These are phyloP conservation scores for Desmodus rotundus DNA, from an alignment of 2,113 vertebrate species.

Conservation along the genomic window DNA sequence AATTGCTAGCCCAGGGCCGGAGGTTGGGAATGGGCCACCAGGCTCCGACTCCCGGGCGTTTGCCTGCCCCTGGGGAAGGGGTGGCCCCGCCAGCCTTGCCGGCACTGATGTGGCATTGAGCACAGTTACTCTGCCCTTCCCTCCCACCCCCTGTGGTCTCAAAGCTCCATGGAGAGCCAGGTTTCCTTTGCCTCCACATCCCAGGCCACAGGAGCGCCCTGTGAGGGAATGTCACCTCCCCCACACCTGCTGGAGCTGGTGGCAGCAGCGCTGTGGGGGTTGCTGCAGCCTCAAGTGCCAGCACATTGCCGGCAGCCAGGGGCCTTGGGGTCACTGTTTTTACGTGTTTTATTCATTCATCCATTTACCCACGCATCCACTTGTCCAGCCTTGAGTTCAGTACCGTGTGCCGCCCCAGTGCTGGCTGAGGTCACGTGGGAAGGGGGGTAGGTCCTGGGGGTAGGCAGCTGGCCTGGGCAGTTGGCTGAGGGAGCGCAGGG, in stretches of 20 bases:
- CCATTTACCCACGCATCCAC: background rate
- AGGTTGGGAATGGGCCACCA: background rate
- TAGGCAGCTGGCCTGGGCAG: background rate
- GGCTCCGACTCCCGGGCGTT: fast-evolving
- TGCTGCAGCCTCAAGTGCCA: background rate
- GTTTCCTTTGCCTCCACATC: background rate
- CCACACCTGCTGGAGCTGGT: background rate
- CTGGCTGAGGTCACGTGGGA: background rate
- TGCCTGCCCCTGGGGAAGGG: background rate
- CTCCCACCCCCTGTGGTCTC: background rate
- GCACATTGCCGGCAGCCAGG: background rate
- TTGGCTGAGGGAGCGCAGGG: background rate
- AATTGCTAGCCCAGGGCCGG: background rate
- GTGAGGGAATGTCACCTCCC: fast-evolving
- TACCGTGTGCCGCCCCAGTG: background rate
- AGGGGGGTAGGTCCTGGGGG: background rate
- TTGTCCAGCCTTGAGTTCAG: fast-evolving
- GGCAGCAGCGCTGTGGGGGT: background rate
- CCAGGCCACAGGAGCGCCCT: background rate
- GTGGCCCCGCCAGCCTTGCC: background rate
- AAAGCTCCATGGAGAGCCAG: background rate
- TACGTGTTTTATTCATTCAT: background rate
- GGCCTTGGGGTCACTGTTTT: background rate
- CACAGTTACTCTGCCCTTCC: background rate
- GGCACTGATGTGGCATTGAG: fast-evolving